Percentiles rank a stretch among this genome's conserved stretches.
Evolutionary conservation across 35 echinoderm and acorn worm genomes (phyloP).

Genomic region (Heliocidaris tuberculata): DNA sequence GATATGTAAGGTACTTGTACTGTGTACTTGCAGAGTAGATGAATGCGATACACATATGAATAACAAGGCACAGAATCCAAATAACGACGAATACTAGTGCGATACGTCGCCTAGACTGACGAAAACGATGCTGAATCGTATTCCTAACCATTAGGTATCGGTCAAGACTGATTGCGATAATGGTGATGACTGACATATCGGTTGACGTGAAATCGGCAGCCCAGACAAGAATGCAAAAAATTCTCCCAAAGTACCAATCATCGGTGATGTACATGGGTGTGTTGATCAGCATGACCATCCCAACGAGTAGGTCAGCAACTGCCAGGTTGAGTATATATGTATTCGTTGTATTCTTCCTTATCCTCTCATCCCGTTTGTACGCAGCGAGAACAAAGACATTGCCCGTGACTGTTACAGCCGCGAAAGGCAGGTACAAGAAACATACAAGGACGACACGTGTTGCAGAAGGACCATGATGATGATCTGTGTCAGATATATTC

Average conservation of each 20-base stretch:
- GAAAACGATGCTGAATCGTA: neutral
- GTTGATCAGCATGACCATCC: neutral
- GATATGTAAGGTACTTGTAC: neutral
- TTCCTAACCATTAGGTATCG: constrained; percentile 25
- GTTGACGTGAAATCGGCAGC: neutral
- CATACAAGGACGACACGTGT: neutral
- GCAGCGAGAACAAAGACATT: constrained; percentile 28
- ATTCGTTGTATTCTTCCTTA: constrained; percentile 1
- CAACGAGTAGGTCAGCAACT: constrained; percentile 2
- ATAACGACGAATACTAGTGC: neutral
- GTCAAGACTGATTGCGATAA: constrained; percentile 11
- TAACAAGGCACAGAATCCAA: neutral
- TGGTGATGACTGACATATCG: constrained; percentile 43
- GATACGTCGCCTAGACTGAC: neutral
- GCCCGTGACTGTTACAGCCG: neutral
- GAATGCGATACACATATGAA: constrained; percentile 5
- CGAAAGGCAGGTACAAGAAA: neutral
- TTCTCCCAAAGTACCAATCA: neutral
- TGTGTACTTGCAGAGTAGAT: neutral
- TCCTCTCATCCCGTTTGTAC: constrained; percentile 1
- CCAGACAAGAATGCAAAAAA: neutral
- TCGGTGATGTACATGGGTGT: neutral
- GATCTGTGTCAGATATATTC: neutral
- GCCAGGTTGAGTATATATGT: constrained; percentile 3
- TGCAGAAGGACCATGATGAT: neutral